A percentile compares a stretch with the other conserved stretches of the same genome.
phyloP scores from a whole-genome alignment of 2,797 vertebrate species.

The Enteromius anoplus region DNA sequence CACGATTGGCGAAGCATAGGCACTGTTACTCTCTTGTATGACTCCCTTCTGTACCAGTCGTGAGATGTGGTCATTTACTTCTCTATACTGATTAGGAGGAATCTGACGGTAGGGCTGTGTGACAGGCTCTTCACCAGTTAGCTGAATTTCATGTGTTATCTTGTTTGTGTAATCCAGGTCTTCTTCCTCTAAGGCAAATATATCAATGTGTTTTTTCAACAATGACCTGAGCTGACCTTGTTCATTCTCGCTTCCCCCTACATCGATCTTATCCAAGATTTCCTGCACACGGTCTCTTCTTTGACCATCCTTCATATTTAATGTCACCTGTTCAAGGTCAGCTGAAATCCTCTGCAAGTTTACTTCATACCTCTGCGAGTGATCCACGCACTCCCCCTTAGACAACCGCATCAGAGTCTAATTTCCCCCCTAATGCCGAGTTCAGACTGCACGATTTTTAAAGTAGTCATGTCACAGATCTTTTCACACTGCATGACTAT shows the following conservation, averaged over 20 bases:
- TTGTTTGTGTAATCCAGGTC: not conserved
- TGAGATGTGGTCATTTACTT: not conserved
- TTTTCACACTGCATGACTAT: too few species aligned
- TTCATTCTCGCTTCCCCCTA: not conserved
- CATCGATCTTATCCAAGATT: not conserved
- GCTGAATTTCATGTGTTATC: constrained; percentile 2
- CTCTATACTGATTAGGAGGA: not conserved
- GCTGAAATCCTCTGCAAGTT: constrained; percentile 5
- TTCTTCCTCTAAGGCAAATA: not conserved
- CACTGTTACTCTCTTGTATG: not conserved
- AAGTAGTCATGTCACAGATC: too few species aligned
- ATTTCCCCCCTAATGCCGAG: not conserved
- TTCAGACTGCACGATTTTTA: too few species aligned
- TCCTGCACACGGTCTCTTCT: not conserved
- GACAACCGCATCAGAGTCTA: too few species aligned
- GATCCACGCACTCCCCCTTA: not conserved
- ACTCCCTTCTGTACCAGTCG: not conserved
- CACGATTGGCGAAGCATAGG: not conserved
- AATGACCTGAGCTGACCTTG: not conserved
- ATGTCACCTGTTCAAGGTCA: not conserved
- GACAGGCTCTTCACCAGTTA: constrained; percentile 7
- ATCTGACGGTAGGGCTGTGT: not conserved
- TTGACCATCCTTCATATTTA: not conserved
- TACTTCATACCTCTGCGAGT: not conserved
- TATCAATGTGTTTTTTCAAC: not conserved